These are phyloP conservation scores for Phengaris alcon DNA, from an alignment of 2,888 invertebrate genomes.

Conservation along the genomic window DNA sequence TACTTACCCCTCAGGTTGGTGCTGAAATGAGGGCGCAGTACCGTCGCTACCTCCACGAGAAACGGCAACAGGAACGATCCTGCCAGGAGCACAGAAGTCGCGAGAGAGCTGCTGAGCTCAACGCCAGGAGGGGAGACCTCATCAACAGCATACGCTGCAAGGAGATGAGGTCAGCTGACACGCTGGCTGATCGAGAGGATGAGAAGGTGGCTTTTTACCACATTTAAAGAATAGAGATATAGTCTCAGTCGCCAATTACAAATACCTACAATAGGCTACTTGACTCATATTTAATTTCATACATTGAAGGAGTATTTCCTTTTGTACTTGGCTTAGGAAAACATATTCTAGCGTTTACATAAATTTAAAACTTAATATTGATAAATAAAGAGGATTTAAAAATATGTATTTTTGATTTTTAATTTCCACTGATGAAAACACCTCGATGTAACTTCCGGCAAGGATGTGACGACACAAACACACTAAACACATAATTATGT, in stretches of 20 bases:
- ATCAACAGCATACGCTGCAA: constrained; percentile 56
- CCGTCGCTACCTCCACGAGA: constrained; percentile 65
- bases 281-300: too few species aligned
- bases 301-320: too few species aligned
- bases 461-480: too few species aligned
- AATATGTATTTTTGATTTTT: too few species aligned
- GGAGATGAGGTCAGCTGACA: constrained; percentile 52
- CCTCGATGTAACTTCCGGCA: too few species aligned
- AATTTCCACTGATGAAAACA: too few species aligned
- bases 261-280: neutral
- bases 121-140: constrained; percentile 47
- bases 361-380: too few species aligned
- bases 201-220: constrained; percentile 48
- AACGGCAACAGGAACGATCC: constrained; percentile 62
- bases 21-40: constrained; percentile 65
- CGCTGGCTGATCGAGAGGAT: constrained; percentile 54
- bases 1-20: constrained; percentile 51
- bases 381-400: too few species aligned
- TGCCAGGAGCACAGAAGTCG: constrained; percentile 62
- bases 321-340: too few species aligned
- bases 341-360: too few species aligned
- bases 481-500: too few species aligned
- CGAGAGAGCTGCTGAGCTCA: constrained; percentile 50
- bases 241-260: neutral
- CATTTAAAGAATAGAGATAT: neutral